Evolutionary conservation across 1,140 invertebrate genomes (phyloP).

Genomic region (Drosophila nasuta): DNA sequence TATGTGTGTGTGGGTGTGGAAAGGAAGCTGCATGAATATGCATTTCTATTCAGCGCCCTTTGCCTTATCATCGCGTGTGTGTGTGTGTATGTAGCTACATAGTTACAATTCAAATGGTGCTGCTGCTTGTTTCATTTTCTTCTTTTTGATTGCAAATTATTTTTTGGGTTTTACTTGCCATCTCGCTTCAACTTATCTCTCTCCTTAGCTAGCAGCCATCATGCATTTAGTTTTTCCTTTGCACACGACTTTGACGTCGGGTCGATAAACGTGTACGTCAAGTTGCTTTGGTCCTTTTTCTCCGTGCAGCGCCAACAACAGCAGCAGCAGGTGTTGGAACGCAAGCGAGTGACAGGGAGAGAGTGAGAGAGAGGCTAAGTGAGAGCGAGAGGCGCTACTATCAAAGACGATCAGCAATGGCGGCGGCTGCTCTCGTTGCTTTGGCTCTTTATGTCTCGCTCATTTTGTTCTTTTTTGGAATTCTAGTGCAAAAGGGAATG

Average conservation of each 20-base stretch:
- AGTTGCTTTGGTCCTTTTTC: constrained; percentile 37
- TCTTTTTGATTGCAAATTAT: constrained; percentile 20
- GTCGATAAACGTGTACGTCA: constrained; percentile 31
- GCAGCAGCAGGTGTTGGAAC: constrained; percentile 33
- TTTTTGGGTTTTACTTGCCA: constrained; percentile 10
- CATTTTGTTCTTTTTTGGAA: neutral
- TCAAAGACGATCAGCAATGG: constrained; percentile 22
- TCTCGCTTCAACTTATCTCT: constrained; percentile 17
- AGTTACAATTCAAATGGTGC: neutral
- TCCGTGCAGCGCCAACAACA: neutral
- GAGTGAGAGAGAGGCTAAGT: constrained; percentile 17
- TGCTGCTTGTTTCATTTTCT: constrained; percentile 19
- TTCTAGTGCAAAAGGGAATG: too few relatives aligned
- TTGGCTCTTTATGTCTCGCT: neutral
- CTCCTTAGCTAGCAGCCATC: constrained; percentile 1
- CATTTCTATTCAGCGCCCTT: constrained; percentile 6
- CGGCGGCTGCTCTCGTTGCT: neutral
- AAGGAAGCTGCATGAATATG: constrained; percentile 20
- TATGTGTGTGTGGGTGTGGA: neutral
- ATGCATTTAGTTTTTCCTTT: constrained; percentile 18
- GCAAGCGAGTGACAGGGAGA: constrained; percentile 27
- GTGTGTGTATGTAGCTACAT: neutral
- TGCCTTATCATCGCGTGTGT: constrained; percentile 2
- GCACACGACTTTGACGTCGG: constrained; percentile 1
- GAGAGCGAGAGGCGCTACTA: constrained; percentile 30